phyloP scores from a whole-genome alignment of 2,113 vertebrate species.

The Oncorhynchus tshawytscha region DNA sequence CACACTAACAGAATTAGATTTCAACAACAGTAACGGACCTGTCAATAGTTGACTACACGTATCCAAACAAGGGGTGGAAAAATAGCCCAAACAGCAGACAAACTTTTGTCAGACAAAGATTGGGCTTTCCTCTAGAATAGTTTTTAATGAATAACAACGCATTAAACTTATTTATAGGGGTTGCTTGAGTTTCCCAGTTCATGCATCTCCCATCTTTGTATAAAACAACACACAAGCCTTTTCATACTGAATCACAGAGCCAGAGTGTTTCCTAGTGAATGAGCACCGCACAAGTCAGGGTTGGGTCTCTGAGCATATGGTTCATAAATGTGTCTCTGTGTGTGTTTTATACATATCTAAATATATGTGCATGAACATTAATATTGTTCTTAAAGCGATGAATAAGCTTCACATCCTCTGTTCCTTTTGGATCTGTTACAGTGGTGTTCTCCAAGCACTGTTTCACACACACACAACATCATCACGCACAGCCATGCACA shows the following conservation, averaged over 20 bases:
- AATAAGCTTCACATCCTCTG: background rate
- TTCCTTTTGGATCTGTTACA: background rate
- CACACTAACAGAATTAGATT: no score
- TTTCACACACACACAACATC: background rate
- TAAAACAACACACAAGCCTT: conserved; percentile 26
- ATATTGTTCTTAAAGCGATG: background rate
- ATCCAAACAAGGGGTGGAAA: no score
- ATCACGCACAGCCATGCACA: background rate
- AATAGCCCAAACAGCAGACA: no score
- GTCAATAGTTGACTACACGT: no score
- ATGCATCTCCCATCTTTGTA: conserved; percentile 10
- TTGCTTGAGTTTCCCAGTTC: conserved; percentile 9
- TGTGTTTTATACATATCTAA: background rate
- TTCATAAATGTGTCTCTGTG: background rate
- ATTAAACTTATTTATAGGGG: conserved; percentile 11
- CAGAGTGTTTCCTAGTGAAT: conserved; percentile 56
- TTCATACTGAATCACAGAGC: conserved; percentile 50
- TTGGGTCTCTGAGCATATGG: background rate
- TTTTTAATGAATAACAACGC: conserved; percentile 29
- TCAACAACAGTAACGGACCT: no score
- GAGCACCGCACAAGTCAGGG: conserved; percentile 44
- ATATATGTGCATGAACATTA: conserved; percentile 21
- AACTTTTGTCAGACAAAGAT: no score
- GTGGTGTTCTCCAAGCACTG: background rate
- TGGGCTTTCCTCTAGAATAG: no score